Base-by-base conservation (phyloP, 2,797 vertebrate genomes). In the Vultur gryphus region DNA sequence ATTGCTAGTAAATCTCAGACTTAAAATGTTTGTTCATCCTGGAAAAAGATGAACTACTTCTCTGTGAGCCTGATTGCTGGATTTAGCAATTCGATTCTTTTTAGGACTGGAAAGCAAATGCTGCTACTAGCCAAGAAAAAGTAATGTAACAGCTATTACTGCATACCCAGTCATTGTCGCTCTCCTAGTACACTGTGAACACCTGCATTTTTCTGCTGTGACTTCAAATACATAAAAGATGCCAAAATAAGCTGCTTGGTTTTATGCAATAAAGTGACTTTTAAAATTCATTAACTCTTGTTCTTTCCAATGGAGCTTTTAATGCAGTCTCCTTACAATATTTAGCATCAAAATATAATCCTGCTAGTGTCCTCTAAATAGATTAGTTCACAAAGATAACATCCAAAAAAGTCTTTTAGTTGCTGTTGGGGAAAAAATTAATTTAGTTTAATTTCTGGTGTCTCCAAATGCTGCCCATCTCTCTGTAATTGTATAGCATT, bases 401-500 rank as follows among this genome's bases (percentile, higher is more conserved):
- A 76, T 23, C 54, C 20, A 43, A 52, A 92, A 76, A 75, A 28
- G 3, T 75, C 7, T 84, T 82, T 48, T 65, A 93, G 29, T 95
- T 93, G 37, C 62, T 90, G 20, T 77, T 85, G 51, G 19, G 37
- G 14, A 65, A 37, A 41, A 85, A 94, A 92, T 61, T 15, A 61
- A 93, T 87, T 95, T 90, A 88, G n/a, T 91, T 94, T 80, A 41
- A 87, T 90, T 96, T 93, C 88, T 92, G 15, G 15, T 93, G 71
- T 79, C 92, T 97, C 76, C 79, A 93, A 70, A 80, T 67, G n/a
- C 72, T 97, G 61, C 81, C 84, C 82, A 96, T 95, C 66, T 81
- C 66, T 95, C 89, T 95, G 88, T 97, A 96, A 92, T 94, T 95
- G 95, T 96, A 95, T 70, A 93, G 43, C 84, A 94, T 94, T 95